These are phyloP conservation scores for Caenorhabditis panamensis DNA, from an alignment of 2,888 invertebrate genomes.

Conservation along the genomic window DNA sequence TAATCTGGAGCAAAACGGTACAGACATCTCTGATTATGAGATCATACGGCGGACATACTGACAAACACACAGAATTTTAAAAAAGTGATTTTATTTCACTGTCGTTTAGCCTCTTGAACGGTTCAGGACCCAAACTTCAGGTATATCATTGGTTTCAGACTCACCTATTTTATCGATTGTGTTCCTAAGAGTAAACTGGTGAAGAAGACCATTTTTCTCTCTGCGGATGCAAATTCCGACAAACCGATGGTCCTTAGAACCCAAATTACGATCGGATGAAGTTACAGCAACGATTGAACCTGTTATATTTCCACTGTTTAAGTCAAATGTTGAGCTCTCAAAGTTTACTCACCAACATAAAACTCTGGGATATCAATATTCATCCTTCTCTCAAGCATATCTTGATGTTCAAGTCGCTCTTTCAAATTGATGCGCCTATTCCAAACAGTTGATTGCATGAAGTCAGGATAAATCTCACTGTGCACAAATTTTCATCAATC, in stretches of 20 bases:
- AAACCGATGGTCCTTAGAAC: conserved; percentile 86
- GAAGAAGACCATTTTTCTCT: conserved; percentile 89
- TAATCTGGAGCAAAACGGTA: no score
- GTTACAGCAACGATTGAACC: conserved; percentile 81
- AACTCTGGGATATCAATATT: conserved; percentile 95
- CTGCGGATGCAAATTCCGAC: conserved; percentile 95
- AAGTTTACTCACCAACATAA: conserved; percentile 88
- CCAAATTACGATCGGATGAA: conserved; percentile 74
- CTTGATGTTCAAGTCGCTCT: conserved; percentile 92
- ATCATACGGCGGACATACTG: no score
- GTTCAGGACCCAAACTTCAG: no score
- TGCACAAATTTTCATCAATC: conserved; percentile 23
- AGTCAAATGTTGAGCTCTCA: neutral
- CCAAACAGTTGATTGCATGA: conserved; percentile 77
- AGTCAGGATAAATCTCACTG: conserved; percentile 79
- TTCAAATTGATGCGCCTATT: conserved; percentile 75
- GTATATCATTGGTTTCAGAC: neutral
- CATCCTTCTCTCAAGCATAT: conserved; percentile 91
- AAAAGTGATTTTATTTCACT: no score
- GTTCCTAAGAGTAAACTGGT: conserved; percentile 92
- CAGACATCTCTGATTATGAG: no score
- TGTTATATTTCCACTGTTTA: no score
- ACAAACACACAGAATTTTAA: no score
- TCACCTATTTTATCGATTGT: conserved; percentile 90
- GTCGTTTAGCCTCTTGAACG: no score